Percentiles rank a stretch among this genome's conserved stretches.
These are phyloP conservation scores for Drosophila subpulchrella DNA, from an alignment of 1,140 invertebrate species.

Conservation along the genomic window DNA sequence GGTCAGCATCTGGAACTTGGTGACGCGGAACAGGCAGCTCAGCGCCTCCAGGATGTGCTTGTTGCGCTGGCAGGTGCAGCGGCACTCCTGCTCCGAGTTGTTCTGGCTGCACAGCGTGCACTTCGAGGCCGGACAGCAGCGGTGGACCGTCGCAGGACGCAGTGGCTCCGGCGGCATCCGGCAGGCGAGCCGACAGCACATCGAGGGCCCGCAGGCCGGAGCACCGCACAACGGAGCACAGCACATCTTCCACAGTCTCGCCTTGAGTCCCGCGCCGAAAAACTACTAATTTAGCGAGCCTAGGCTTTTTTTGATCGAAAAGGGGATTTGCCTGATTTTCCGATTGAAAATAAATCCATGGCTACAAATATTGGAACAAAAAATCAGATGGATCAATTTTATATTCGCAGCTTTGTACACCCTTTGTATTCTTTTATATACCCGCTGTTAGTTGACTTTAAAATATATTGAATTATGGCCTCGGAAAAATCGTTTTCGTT, in stretches of 20 bases:
- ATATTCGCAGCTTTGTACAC: background rate
- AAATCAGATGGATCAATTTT: no score
- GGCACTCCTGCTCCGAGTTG: background rate
- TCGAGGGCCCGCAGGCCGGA: background rate
- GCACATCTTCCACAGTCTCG: slow-evolving; percentile 7
- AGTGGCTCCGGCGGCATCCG: background rate
- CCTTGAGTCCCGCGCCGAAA: background rate
- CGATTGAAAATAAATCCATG: background rate
- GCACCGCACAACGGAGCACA: background rate
- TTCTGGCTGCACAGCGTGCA: background rate
- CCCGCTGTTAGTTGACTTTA: no score
- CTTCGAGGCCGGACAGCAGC: slow-evolving; percentile 1
- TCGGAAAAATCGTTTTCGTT: no score
- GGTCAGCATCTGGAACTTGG: slow-evolving; percentile 29
- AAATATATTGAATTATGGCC: no score
- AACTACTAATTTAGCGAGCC: background rate
- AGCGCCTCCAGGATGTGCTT: slow-evolving; percentile 55
- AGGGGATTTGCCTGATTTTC: background rate
- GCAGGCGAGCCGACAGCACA: background rate
- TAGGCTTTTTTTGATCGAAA: background rate
- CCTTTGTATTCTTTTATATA: background rate
- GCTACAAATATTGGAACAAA: background rate
- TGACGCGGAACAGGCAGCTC: slow-evolving; percentile 39
- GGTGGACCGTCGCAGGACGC: background rate
- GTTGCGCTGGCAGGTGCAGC: slow-evolving; percentile 34